Evolutionary conservation across 2,797 vertebrate species (phyloP), one percentile per base, ranked within the genome.

Genomic region (Gadopsis marmoratus): DNA sequence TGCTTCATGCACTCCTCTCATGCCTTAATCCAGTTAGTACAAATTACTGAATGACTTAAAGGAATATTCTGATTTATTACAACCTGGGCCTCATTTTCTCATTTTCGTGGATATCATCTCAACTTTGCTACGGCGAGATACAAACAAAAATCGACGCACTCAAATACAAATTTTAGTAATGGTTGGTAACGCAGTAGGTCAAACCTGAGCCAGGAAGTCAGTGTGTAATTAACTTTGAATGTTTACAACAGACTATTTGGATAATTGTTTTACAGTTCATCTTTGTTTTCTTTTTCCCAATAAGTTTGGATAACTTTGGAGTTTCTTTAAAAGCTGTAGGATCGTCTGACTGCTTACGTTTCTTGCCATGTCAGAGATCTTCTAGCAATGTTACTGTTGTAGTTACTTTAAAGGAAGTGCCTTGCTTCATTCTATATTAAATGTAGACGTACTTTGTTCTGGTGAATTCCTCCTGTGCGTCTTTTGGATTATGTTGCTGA

Each of bases 1-100:
- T 79, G 66, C 72, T 79, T 85, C 73, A 86, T 74, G 55, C 66
- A 47, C n/a, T 59, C 33, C 50, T 55, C 43, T 71, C n/a, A 77
- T 76, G 41, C 41, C 60, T 76, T 76, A 56, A 78, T 81, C 65
- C 33, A 65, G 17, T n/a, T n/a, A 45, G 60, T 70, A 39, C n/a
- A 21, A 21, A 73, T 66, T 81, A 55, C 71, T 9, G 29, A 61
- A 76, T 61, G 47, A 60, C 62, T 35, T 58, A 48, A 62, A 74
- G 65, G 47, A 39, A 76, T 71, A 71, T 7, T 64, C 56, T 56
- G 58, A n/a, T 64, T 60, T 66, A 56, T 43, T 74, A 47, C 51
- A 71, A 41, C 31, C 58, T 35, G 39, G 5, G 0, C 65, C 21
- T 66, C 37, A 17, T 80, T 72, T 61, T 78, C 19, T 31, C 74